Evolutionary conservation across 2,888 invertebrate genomes (phyloP).

Genomic region (Pardosa pseudoannulata): DNA sequence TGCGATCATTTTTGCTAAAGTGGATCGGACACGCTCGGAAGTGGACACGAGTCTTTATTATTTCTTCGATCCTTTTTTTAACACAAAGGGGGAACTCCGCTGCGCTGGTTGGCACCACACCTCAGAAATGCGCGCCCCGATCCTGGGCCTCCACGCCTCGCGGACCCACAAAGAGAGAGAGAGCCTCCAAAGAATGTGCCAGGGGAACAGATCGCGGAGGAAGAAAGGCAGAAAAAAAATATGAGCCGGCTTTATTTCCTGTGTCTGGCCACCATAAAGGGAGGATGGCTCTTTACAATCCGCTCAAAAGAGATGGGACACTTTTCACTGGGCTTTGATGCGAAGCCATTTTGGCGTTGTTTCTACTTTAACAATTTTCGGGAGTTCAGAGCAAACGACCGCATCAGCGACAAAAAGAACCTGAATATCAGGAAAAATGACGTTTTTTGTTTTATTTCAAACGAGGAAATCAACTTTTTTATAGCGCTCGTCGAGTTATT

Average conservation of each 20-base stretch:
- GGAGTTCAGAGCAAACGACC: too few species aligned
- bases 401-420: too few species aligned
- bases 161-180: background rate
- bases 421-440: too few species aligned
- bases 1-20: background rate
- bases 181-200: background rate
- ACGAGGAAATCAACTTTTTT: too few species aligned
- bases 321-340: too few species aligned
- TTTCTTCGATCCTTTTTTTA: background rate
- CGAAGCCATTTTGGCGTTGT: too few species aligned
- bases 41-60: background rate
- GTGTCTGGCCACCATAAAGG: background rate
- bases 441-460: too few species aligned
- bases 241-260: background rate
- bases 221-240: background rate
- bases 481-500: too few species aligned
- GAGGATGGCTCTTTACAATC: background rate
- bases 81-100: conserved; percentile 5
- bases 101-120: background rate
- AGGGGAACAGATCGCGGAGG: background rate
- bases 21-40: conserved; percentile 9
- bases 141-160: conserved; percentile 14
- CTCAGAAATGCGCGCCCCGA: background rate
- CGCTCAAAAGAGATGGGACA: background rate
- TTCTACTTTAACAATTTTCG: too few species aligned